Percentiles rank a stretch among this genome's conserved stretches.
Conservation (phyloP, 2,888 invertebrate species). For the Oligia latruncula region DNA sequence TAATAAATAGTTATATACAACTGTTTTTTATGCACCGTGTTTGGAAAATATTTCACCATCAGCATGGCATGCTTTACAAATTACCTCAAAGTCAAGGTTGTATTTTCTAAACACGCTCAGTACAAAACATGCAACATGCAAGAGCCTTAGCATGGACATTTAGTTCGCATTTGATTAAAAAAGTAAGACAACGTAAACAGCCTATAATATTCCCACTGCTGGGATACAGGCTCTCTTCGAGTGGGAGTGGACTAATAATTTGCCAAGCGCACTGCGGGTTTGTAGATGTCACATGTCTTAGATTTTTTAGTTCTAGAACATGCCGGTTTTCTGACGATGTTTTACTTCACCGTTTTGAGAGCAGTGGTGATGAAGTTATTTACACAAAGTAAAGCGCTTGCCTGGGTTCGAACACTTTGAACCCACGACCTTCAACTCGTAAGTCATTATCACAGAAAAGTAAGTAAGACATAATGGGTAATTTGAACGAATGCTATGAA, state of each 20-base stretch:
- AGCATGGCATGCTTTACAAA: constrained; percentile 20
- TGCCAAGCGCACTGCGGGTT: background rate
- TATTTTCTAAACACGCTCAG: constrained; percentile 20
- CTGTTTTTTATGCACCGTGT: background rate
- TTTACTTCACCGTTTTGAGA: too few relatives aligned
- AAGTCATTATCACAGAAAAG: too few relatives aligned
- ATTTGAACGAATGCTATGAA: constrained; percentile 27
- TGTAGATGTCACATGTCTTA: background rate
- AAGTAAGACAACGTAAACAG: constrained; percentile 1
- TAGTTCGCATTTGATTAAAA: constrained; percentile 28
- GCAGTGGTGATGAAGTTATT: too few relatives aligned
- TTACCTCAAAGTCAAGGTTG: constrained; percentile 40
- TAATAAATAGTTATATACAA: background rate
- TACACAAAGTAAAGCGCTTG: too few relatives aligned
- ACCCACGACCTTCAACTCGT: too few relatives aligned
- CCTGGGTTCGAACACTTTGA: too few relatives aligned
- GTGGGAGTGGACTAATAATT: background rate
- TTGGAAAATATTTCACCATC: background rate
- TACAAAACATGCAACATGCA: background rate
- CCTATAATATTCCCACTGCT: background rate
- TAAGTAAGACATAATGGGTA: too few relatives aligned
- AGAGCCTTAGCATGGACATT: constrained; percentile 38
- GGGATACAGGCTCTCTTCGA: too few relatives aligned
- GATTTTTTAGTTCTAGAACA: background rate
- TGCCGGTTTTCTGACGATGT: background rate